phyloP scores from a whole-genome alignment of 2,113 vertebrate species.

The Sphyrna mokarran region DNA sequence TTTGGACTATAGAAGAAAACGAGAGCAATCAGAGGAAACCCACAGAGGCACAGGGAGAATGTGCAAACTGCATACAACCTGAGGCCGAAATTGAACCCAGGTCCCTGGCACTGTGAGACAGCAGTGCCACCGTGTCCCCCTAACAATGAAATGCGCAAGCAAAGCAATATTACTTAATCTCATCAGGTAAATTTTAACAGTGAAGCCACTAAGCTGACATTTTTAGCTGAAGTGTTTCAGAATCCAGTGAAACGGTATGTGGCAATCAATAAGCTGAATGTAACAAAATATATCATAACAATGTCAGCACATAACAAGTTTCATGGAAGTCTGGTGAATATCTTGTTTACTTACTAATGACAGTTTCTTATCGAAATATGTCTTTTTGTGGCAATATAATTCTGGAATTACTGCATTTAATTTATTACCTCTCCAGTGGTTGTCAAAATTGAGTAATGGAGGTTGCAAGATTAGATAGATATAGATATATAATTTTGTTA shows the following conservation, averaged over 20 bases:
- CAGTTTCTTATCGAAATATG: neutral
- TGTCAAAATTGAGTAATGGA: slow-evolving; percentile 15
- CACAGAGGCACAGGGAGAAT: too few relatives aligned
- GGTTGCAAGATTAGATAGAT: slow-evolving; percentile 12
- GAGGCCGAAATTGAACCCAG: too few relatives aligned
- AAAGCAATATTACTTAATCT: neutral
- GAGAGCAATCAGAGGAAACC: too few relatives aligned
- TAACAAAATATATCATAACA: neutral
- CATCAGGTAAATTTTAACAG: neutral
- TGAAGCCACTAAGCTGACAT: neutral
- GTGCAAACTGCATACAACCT: too few relatives aligned
- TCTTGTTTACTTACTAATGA: neutral
- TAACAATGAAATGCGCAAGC: neutral
- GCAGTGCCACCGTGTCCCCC: too few relatives aligned
- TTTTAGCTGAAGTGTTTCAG: neutral
- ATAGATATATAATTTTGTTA: neutral
- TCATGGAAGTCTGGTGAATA: neutral
- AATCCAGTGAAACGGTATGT: neutral
- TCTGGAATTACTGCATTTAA: neutral
- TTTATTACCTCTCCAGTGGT: slow-evolving; percentile 11
- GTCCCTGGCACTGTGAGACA: too few relatives aligned
- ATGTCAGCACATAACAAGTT: neutral
- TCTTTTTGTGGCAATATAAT: neutral
- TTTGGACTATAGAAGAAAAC: too few relatives aligned
- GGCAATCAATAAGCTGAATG: neutral